phyloP scores from a whole-genome alignment of 2,113 vertebrate species.

The Carlito syrichta region DNA sequence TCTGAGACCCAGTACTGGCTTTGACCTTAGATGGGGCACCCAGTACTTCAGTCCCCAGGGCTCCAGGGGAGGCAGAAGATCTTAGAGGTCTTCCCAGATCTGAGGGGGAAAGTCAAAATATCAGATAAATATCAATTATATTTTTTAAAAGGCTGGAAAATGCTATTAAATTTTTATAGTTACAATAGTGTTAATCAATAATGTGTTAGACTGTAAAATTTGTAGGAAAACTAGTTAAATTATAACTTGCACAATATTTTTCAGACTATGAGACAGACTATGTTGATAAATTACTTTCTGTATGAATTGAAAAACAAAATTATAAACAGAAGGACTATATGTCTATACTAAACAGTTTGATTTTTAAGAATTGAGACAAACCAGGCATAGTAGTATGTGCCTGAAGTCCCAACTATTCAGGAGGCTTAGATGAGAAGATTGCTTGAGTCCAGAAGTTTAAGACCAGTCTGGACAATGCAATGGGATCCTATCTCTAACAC shows the following conservation, averaged over 20 bases:
- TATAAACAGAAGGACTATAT: neutral
- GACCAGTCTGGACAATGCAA: neutral
- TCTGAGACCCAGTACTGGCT: too few relatives aligned
- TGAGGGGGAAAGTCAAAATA: neutral
- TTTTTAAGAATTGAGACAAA: neutral
- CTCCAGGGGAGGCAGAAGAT: neutral
- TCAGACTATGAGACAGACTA: neutral
- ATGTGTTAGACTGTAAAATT: neutral
- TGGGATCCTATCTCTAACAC: too few relatives aligned
- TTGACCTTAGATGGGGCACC: neutral
- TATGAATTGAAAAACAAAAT: neutral
- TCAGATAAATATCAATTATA: neutral
- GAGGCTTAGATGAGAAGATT: neutral
- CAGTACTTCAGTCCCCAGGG: neutral
- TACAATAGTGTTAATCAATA: neutral
- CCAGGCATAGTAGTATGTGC: neutral
- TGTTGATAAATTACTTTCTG: neutral
- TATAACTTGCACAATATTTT: neutral
- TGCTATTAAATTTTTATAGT: neutral
- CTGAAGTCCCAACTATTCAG: too few relatives aligned
- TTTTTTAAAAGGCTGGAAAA: neutral
- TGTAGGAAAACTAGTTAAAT: neutral
- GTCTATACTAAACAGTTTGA: neutral
- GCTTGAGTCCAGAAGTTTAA: neutral
- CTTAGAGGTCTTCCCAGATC: neutral